Evolutionary conservation across 2,888 invertebrate species (phyloP), one percentile per base, ranked within the genome.

Genomic region (Eristalis arbustorum): DNA sequence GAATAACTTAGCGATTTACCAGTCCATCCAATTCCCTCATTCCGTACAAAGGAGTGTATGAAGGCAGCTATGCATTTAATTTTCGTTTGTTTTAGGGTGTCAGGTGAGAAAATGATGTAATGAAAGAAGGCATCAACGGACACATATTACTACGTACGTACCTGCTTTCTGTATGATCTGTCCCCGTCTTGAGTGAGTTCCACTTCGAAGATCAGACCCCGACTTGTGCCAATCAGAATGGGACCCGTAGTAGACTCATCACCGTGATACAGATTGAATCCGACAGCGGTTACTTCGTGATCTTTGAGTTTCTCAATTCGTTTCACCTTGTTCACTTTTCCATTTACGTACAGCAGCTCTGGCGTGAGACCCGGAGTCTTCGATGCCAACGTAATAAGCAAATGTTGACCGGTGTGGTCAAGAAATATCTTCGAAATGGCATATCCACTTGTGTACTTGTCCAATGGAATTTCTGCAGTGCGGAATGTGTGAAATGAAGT

Each of bases 201-300:
- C 0, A 97, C 97, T 93, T 98, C 98, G 92, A 98, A 95, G 85
- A 98, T 96, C 62, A 97, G 93, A 0, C 98, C 98, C 91, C 96
- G 97, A 0, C 97, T 97, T 0, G 98, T 98, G 6, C 98, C 98
- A 62, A 98, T 91, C 57, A 99, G 93, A 89, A 99, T 98, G 0
- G 97, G 95, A 0, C 97, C 97, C 0, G 98, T 97, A 0, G 95
- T 94, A 1, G 91, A 92, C 81, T 96, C 95, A 0, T 95, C 95
- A 1, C 94, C 95, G 89, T 96, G 96, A 78, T 94, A 94, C 89
- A 94, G 95, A 92, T 97, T 98, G 96, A 98, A 99, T 0, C 96
- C 98, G 0, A 99, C 96, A 68, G 97, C 96, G 0, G 98, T 98
- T 28, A 99, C 96, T 91, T 97, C 96, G 91, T 98, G 97, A 81